Conservation (phyloP, 1,140 invertebrate genomes). For the Drosophila nigromelanica region DNA sequence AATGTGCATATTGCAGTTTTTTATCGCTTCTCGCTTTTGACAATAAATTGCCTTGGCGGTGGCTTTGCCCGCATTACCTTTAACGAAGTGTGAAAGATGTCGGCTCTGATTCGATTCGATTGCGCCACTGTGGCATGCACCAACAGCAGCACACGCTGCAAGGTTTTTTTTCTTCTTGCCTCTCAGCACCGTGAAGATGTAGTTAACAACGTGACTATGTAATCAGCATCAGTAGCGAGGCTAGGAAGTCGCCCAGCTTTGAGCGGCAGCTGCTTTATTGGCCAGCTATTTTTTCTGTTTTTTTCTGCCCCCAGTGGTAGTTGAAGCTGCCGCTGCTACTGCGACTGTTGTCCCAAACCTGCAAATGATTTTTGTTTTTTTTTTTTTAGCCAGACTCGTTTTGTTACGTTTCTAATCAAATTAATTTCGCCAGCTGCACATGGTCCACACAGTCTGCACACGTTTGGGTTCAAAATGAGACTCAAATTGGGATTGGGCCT, state of each 20-base stretch:
- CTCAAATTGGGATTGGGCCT: conserved; percentile 25
- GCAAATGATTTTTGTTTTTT: conserved; percentile 66
- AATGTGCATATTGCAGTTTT: conserved; percentile 75
- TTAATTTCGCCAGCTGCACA: conserved; percentile 71
- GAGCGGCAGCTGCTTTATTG: conserved; percentile 32
- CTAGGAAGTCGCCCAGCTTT: conserved; percentile 62
- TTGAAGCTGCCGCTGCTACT: too few species aligned
- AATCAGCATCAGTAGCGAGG: conserved; percentile 66
- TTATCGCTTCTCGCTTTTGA: conserved; percentile 74
- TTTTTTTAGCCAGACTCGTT: conserved; percentile 33
- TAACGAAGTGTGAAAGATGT: conserved; percentile 82
- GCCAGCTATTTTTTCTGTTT: not conserved
- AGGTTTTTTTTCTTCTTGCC: conserved; percentile 42
- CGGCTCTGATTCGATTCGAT: conserved; percentile 72
- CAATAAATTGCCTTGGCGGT: conserved; percentile 72
- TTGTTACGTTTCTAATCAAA: conserved; percentile 73
- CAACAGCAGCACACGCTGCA: conserved; percentile 62
- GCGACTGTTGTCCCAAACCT: conserved; percentile 20
- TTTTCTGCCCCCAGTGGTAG: not conserved
- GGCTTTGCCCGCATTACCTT: conserved; percentile 63
- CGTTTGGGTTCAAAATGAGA: conserved; percentile 39
- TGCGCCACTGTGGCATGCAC: conserved; percentile 65
- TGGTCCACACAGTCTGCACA: conserved; percentile 23
- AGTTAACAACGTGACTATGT: conserved; percentile 82
- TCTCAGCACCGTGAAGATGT: conserved; percentile 72